phyloP scores from a whole-genome alignment of 2,888 invertebrate species.

The Microchrysa polita region DNA sequence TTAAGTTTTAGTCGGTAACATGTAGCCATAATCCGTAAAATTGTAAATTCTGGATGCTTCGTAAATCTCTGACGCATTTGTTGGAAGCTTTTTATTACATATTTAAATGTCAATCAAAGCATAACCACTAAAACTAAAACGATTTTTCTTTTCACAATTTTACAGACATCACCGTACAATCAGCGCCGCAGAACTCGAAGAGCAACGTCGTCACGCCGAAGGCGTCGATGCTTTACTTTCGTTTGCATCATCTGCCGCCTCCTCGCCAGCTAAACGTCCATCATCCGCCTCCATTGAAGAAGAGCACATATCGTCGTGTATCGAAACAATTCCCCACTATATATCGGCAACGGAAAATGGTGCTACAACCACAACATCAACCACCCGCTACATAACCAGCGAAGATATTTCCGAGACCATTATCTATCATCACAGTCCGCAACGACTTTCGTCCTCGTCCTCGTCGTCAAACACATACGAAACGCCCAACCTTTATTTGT shows the following conservation, averaged over 20 bases:
- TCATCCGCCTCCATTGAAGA: constrained; percentile 58
- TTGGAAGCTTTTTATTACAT: background rate
- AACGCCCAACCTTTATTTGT: constrained; percentile 41
- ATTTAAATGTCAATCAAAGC: background rate
- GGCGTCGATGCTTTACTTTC: constrained; percentile 83
- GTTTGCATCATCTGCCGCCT: constrained; percentile 69
- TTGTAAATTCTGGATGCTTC: background rate
- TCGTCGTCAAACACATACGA: constrained; percentile 40
- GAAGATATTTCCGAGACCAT: constrained; percentile 45
- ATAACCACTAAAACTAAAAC: no score
- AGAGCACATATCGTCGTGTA: constrained; percentile 57
- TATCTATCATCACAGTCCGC: constrained; percentile 53
- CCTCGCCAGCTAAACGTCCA: constrained; percentile 62
- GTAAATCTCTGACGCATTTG: background rate
- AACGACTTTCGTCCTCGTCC: constrained; percentile 47
- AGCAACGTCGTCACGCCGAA: constrained; percentile 77
- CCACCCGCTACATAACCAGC: constrained; percentile 43
- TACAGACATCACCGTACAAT: constrained; percentile 56
- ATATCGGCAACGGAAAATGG: constrained; percentile 32
- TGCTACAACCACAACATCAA: constrained; percentile 42
- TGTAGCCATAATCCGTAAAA: no score
- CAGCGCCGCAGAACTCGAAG: constrained; percentile 69
- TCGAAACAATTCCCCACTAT: constrained; percentile 55
- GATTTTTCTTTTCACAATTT: constrained; percentile 33
- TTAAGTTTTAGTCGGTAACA: no score